Evolutionary conservation across 1,140 invertebrate genomes (phyloP), one percentile per base, ranked within the genome.

Genomic region (Hetaerina americana): DNA sequence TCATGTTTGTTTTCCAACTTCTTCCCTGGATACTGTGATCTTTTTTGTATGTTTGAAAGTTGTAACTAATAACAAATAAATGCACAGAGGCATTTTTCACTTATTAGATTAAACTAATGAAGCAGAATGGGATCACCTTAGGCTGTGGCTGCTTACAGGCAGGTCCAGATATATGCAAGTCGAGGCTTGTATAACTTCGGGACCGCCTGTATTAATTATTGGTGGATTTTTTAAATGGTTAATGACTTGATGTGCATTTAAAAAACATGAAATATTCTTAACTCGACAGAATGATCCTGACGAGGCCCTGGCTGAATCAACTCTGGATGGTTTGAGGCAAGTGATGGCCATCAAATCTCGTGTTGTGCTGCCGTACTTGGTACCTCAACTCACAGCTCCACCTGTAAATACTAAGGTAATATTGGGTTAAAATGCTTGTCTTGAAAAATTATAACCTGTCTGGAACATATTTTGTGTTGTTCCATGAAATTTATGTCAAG

Each of bases 331-430:
- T 57, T 84, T 99, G 70, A 87, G 94, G 72, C 96, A 98, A 87
- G 92, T 98, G 5, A 97, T 99, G 93, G 90, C 93, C 15, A 94
- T 98, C 49, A 98, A 97, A 83, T 96, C 95, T 8, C 85, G 93
- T 75, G 95, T 96, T 0, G 95, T 99, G 27, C 81, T 99, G 72
- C 96, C 96, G 1, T 98, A 98, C 81, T 84, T 99, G 66, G 91
- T 99, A 67, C 97, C 97, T 18, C 95, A 98, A 82, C 83, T 98
- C 74, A 97, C 93, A 2, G 87, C 89, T 26, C 79, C 82, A 29
- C 87, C 90, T 22, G 91, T 94, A 6, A 97, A 98, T 82, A 96
- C 94, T 1, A 92, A 26, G 40, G 40, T 57, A 57, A 18, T n/a
- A n/a, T n/a, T n/a, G n/a, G n/a, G n/a, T n/a, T n/a, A n/a, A n/a